Conservation (phyloP, 2,888 invertebrate species). For the Neria commutata region DNA sequence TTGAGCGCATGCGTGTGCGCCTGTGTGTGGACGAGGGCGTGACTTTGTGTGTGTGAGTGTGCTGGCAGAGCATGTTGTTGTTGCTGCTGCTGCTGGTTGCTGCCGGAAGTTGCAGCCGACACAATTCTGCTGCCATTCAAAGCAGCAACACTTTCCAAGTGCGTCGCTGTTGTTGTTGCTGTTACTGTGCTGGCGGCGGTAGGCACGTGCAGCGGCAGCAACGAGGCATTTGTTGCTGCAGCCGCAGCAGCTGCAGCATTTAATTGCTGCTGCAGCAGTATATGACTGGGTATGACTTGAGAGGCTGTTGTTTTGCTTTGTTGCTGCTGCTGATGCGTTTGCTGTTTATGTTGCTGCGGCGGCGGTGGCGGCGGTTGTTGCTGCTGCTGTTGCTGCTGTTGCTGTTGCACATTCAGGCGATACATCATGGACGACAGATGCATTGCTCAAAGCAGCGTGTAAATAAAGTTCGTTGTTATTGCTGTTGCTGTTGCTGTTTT, state of each 20-base stretch:
- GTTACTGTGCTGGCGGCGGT: constrained; percentile 4
- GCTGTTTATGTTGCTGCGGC: constrained; percentile 32
- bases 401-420: constrained; percentile 56
- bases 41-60: constrained; percentile 7
- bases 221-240: constrained; percentile 10
- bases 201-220: background rate
- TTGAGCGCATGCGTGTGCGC: constrained; percentile 4
- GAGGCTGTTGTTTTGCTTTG: constrained; percentile 11
- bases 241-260: constrained; percentile 39
- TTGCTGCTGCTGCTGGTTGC: constrained; percentile 16
- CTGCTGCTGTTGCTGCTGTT: constrained; percentile 46
- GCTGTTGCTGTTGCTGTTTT: constrained; percentile 23
- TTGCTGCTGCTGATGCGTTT: constrained; percentile 34
- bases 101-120: constrained; percentile 7
- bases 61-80: constrained; percentile 24
- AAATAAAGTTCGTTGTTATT: constrained; percentile 24
- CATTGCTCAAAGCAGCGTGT: no score
- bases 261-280: constrained; percentile 53
- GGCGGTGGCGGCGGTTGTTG: constrained; percentile 37
- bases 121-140: constrained; percentile 38
- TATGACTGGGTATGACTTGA: constrained; percentile 43
- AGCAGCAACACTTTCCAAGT: constrained; percentile 19
- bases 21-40: constrained; percentile 2
- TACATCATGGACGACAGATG: constrained; percentile 56
- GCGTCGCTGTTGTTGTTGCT: background rate